A percentile compares a stretch with the other conserved stretches of the same genome.
These are phyloP conservation scores for Mormyrus lacerda DNA, from an alignment of 2,113 vertebrate genomes.

Conservation along the genomic window DNA sequence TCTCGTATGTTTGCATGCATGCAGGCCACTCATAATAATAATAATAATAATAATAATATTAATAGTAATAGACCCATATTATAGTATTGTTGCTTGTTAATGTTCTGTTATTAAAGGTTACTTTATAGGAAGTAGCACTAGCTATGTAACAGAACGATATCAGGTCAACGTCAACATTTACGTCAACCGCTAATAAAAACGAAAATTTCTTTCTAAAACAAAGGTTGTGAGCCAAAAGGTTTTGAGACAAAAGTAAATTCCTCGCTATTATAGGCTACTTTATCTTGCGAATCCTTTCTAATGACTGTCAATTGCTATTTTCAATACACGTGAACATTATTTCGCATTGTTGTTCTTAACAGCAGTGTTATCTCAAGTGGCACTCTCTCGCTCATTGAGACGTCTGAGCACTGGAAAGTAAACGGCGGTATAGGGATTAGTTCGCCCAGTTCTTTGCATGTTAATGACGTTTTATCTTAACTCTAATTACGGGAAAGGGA, in stretches of 20 bases:
- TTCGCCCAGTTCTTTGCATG: not conserved
- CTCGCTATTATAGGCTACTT: not conserved
- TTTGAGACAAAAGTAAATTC: not conserved
- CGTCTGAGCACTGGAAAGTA: not conserved
- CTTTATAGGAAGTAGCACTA: not conserved
- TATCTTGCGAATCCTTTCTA: not conserved
- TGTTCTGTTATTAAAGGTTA: not conserved
- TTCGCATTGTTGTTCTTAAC: not conserved
- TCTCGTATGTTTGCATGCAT: not conserved
- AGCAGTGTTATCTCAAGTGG: not conserved
- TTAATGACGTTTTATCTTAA: conserved; percentile 6
- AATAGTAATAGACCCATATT: not conserved
- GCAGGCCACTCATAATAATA: not conserved
- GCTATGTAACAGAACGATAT: not conserved
- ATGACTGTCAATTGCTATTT: not conserved
- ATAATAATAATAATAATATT: too few species aligned
- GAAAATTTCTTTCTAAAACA: not conserved
- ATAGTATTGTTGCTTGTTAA: not conserved
- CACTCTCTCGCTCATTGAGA: not conserved
- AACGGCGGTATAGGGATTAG: not conserved
- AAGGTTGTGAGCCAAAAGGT: not conserved
- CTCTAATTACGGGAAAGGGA: not conserved
- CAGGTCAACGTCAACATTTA: not conserved
- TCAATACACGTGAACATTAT: not conserved
- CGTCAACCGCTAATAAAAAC: not conserved